A percentile compares a stretch with the other conserved stretches of the same genome.
Evolutionary conservation across 2,113 vertebrate species (phyloP).

Genomic region (Thinocorus orbignyianus): DNA sequence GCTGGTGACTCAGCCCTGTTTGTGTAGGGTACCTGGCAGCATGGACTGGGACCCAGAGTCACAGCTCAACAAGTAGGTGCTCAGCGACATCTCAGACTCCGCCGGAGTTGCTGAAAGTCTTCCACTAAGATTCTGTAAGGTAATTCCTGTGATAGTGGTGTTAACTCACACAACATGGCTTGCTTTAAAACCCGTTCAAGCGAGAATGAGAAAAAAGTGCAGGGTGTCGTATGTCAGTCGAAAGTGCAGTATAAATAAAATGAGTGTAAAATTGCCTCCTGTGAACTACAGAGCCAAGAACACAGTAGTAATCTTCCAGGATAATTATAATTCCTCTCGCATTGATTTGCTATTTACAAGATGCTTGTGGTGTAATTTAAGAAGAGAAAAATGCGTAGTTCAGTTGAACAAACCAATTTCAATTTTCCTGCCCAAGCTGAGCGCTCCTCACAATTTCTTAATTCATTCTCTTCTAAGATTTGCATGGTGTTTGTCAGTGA

Average conservation of each 20-base stretch:
- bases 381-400: neutral
- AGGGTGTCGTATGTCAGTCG: neutral
- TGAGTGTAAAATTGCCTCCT: neutral
- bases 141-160: neutral
- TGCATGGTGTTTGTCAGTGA: neutral
- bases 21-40: neutral
- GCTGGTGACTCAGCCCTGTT: neutral
- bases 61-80: neutral
- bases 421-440: neutral
- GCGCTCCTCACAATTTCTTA: neutral
- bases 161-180: neutral
- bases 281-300: neutral
- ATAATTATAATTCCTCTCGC: neutral
- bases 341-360: neutral
- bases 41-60: fast-evolving
- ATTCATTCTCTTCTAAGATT: neutral
- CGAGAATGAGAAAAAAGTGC: neutral
- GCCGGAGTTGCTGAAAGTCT: neutral
- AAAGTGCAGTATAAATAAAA: neutral
- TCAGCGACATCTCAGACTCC: neutral
- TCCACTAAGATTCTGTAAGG: neutral
- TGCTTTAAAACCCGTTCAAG: neutral
- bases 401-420: neutral
- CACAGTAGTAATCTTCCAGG: neutral
- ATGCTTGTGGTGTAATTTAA: neutral